These are phyloP conservation scores for Megalops cyprinoides DNA, from an alignment of 2,797 vertebrate genomes.

Conservation along the genomic window DNA sequence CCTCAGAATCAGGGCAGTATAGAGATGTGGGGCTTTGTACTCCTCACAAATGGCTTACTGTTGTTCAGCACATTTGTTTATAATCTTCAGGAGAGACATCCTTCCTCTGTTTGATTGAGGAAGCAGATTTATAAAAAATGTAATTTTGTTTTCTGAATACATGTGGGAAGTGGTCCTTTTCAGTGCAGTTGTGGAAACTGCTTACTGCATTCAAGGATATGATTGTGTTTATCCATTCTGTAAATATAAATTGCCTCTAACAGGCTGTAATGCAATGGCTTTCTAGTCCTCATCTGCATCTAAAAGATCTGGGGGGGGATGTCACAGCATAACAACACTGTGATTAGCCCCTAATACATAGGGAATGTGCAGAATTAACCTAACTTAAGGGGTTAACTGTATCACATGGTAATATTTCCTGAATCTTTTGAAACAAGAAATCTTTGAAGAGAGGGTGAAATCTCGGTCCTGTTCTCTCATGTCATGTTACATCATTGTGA, in stretches of 20 bases:
- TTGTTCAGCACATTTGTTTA: not conserved
- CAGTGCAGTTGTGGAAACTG: conserved; percentile 10
- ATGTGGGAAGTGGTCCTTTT: conserved; percentile 6
- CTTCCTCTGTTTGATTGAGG: conserved; percentile 11
- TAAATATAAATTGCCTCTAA: conserved; percentile 4
- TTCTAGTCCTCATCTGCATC: not conserved
- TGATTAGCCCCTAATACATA: not conserved
- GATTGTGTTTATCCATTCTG: conserved; percentile 12
- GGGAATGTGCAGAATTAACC: not conserved
- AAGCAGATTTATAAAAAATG: conserved; percentile 9
- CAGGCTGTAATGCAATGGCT: conserved; percentile 2
- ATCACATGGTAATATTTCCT: not conserved
- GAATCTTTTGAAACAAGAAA: not conserved
- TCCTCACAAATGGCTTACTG: conserved; percentile 4
- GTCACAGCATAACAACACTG: not conserved
- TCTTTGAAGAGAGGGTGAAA: not conserved
- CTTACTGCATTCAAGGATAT: conserved; percentile 6
- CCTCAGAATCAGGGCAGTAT: not conserved
- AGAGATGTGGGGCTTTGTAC: not conserved
- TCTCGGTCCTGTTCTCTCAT: not conserved
- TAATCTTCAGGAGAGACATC: not conserved
- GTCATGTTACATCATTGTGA: too few relatives aligned
- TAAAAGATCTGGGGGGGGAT: not conserved
- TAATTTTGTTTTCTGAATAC: conserved; percentile 14
- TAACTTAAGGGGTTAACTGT: not conserved